Conservation (phyloP, 1,140 invertebrate genomes). For the Panulirus ornatus region DNA sequence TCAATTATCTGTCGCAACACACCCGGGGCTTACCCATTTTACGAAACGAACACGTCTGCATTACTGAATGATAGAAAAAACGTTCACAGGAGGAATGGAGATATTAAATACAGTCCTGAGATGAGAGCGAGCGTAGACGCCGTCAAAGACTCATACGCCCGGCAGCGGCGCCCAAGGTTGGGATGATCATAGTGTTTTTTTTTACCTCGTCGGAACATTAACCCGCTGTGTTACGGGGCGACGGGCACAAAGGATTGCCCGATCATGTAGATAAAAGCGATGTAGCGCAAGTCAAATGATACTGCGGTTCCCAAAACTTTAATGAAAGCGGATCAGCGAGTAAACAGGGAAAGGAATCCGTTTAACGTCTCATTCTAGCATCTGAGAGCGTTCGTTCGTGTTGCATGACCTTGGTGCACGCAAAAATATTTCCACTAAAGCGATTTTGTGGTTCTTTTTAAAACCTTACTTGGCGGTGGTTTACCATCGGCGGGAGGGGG, state of each 20-base stretch:
- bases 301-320: not conserved
- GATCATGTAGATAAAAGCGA: slow-evolving; percentile 38
- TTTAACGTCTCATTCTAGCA: not conserved
- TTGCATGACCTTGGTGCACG: not conserved
- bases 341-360: no score
- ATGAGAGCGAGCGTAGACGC: not conserved
- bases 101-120: not conserved
- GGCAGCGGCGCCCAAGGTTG: slow-evolving; percentile 41
- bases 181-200: slow-evolving; percentile 49
- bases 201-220: slow-evolving; percentile 41
- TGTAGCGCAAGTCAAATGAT: not conserved
- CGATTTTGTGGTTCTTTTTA: not conserved
- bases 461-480: not conserved
- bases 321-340: not conserved
- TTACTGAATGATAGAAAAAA: not conserved
- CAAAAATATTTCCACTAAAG: not conserved
- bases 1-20: not conserved
- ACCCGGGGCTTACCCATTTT: not conserved
- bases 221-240: slow-evolving; percentile 39
- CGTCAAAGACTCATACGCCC: not conserved
- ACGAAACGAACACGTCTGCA: not conserved
- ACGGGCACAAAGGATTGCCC: slow-evolving; percentile 28
- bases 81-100: not conserved
- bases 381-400: not conserved
- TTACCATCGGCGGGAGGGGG: no score